These are phyloP conservation scores for Platycnemis pennipes DNA, from an alignment of 2,888 invertebrate genomes.

Conservation along the genomic window DNA sequence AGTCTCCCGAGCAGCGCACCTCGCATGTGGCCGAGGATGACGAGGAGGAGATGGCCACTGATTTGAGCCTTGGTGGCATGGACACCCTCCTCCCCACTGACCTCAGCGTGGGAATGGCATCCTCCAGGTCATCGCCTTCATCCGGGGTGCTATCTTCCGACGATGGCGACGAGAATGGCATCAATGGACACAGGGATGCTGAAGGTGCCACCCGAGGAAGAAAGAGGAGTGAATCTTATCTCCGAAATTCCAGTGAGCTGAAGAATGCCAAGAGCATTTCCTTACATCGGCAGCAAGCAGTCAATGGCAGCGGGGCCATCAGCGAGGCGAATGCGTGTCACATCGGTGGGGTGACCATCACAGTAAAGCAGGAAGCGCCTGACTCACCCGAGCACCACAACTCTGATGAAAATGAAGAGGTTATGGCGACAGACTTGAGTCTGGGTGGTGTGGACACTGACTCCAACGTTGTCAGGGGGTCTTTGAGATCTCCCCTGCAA, in stretches of 20 bases:
- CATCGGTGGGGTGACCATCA: constrained; percentile 55
- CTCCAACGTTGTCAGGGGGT: constrained; percentile 14
- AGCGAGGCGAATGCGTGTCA: constrained; percentile 30
- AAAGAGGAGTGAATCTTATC: constrained; percentile 72
- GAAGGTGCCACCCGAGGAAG: background rate
- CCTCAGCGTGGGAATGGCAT: constrained; percentile 49
- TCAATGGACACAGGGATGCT: background rate
- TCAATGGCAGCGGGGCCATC: constrained; percentile 25
- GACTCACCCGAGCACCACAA: constrained; percentile 47
- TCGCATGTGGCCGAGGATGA: constrained; percentile 25
- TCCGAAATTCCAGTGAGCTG: constrained; percentile 95
- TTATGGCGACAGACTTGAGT: constrained; percentile 56
- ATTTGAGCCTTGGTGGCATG: constrained; percentile 51
- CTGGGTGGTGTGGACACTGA: constrained; percentile 53
- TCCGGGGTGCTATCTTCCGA: constrained; percentile 45
- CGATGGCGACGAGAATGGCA: constrained; percentile 18
- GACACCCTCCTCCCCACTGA: constrained; percentile 54
- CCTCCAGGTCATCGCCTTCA: constrained; percentile 50
- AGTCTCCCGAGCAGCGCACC: constrained; percentile 54
- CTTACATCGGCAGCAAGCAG: constrained; percentile 89
- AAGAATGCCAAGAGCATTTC: constrained; percentile 97
- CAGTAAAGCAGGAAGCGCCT: constrained; percentile 49
- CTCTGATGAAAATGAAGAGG: constrained; percentile 44
- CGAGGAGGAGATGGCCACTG: constrained; percentile 60
- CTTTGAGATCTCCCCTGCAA: background rate